A percentile compares a stretch with the other conserved stretches of the same genome.
phyloP scores from a whole-genome alignment of 2,888 invertebrate species.

The Plebejus argus region DNA sequence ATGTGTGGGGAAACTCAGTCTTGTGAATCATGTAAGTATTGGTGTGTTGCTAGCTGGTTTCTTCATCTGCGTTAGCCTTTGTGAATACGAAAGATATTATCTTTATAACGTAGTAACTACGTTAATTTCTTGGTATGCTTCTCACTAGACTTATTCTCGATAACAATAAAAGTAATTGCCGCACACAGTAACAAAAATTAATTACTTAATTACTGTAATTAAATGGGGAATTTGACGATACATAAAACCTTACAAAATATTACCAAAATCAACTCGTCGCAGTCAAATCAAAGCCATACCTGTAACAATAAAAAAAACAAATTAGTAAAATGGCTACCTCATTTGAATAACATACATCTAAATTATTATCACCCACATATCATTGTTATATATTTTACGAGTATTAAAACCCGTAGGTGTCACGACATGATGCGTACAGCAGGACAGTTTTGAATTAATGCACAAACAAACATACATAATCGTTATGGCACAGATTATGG shows the following conservation, averaged over 20 bases:
- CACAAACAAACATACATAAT: constrained; percentile 4
- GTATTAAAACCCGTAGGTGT: constrained; percentile 53
- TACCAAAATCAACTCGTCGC: background rate
- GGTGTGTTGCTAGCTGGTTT: constrained; percentile 15
- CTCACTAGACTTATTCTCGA: background rate
- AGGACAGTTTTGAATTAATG: constrained; percentile 24
- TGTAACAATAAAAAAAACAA: constrained; percentile 73
- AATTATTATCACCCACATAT: constrained; percentile 72
- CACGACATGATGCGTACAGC: constrained; percentile 30
- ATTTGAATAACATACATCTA: constrained; percentile 59
- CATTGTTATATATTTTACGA: constrained; percentile 62
- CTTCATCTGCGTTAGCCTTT: background rate
- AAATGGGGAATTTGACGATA: too few relatives aligned
- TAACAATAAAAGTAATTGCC: background rate
- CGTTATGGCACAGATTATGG: background rate
- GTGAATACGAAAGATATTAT: background rate
- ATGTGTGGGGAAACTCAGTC: constrained; percentile 3
- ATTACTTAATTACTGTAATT: too few relatives aligned
- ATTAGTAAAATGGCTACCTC: constrained; percentile 68
- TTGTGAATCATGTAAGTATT: constrained; percentile 14
- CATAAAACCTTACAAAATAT: background rate
- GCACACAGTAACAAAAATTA: too few relatives aligned
- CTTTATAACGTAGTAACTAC: background rate
- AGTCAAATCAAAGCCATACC: constrained; percentile 53
- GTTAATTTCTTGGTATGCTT: background rate